These are phyloP conservation scores for Patiria miniata DNA, from an alignment of 35 echinoderm and acorn worm species.

Conservation along the genomic window DNA sequence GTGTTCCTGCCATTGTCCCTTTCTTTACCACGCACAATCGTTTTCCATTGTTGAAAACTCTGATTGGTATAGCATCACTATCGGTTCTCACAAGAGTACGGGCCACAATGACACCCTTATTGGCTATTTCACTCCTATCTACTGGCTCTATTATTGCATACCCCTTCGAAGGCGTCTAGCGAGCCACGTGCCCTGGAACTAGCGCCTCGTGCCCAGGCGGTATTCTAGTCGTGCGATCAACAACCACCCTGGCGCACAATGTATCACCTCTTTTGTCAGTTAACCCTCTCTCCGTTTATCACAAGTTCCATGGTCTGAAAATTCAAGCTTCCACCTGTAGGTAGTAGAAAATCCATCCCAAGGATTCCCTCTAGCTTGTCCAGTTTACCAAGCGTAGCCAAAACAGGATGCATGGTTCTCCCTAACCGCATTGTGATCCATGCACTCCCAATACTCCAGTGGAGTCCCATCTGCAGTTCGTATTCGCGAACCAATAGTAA, in stretches of 20 bases:
- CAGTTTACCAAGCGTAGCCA: not conserved
- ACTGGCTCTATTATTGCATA: not conserved
- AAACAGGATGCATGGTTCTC: not conserved
- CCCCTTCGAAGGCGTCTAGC: not conserved
- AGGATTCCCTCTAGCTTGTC: not conserved
- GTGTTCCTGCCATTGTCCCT: not conserved
- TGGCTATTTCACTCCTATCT: not conserved
- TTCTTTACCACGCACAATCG: not conserved
- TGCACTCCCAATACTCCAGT: not conserved
- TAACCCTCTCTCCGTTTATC: not conserved
- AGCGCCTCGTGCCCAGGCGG: not conserved
- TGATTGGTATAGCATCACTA: not conserved
- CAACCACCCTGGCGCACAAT: not conserved
- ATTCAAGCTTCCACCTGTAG: slow-evolving; percentile 8
- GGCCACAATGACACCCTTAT: not conserved
- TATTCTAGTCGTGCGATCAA: not conserved
- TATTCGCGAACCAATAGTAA: not conserved
- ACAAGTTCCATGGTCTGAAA: not conserved
- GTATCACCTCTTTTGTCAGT: not conserved
- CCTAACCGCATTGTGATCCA: not conserved
- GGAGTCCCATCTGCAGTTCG: not conserved
- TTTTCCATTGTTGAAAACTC: not conserved
- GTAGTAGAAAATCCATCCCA: not conserved
- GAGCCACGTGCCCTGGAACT: not conserved
- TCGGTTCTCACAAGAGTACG: not conserved